These are phyloP conservation scores for Meteorus sp. DNA, from an alignment of 1,140 invertebrate genomes.

Conservation along the genomic window DNA sequence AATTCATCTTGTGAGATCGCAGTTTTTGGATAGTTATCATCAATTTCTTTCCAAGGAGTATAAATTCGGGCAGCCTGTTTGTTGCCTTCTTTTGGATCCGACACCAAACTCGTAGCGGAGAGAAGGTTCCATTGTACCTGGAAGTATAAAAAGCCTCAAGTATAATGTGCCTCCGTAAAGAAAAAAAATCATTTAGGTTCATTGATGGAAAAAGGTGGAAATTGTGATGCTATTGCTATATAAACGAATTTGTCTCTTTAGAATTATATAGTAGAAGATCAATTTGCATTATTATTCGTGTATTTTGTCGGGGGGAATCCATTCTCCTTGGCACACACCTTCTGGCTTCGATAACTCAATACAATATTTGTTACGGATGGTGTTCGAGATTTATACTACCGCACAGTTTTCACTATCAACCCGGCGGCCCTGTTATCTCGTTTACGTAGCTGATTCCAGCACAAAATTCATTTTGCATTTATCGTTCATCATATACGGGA, in stretches of 20 bases:
- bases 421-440: slow-evolving; percentile 56
- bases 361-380: slow-evolving; percentile 10
- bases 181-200: slow-evolving; percentile 10
- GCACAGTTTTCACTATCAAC: slow-evolving; percentile 51
- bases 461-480: slow-evolving; percentile 42
- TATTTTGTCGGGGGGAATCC: too few species aligned
- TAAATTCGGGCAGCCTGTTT: slow-evolving; percentile 68
- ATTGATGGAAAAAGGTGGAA: slow-evolving; percentile 4
- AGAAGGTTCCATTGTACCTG: slow-evolving; percentile 86
- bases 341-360: background rate
- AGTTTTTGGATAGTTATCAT: slow-evolving; percentile 77
- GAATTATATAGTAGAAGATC: too few species aligned
- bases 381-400: slow-evolving; percentile 58
- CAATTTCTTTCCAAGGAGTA: slow-evolving; percentile 77
- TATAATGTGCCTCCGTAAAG: too few species aligned
- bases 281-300: too few species aligned
- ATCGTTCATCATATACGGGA: slow-evolving; percentile 13
- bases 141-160: slow-evolving; percentile 3
- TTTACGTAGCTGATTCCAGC: slow-evolving; percentile 27
- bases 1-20: slow-evolving; percentile 73
- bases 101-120: slow-evolving; percentile 65
- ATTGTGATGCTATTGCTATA: background rate
- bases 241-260: slow-evolving; percentile 3
- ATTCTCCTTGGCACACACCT: too few species aligned
- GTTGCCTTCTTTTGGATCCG: slow-evolving; percentile 61